A percentile compares a stretch with the other conserved stretches of the same genome.
Conservation (phyloP, 2,888 invertebrate species). For the Leptopilina drosophilae region DNA sequence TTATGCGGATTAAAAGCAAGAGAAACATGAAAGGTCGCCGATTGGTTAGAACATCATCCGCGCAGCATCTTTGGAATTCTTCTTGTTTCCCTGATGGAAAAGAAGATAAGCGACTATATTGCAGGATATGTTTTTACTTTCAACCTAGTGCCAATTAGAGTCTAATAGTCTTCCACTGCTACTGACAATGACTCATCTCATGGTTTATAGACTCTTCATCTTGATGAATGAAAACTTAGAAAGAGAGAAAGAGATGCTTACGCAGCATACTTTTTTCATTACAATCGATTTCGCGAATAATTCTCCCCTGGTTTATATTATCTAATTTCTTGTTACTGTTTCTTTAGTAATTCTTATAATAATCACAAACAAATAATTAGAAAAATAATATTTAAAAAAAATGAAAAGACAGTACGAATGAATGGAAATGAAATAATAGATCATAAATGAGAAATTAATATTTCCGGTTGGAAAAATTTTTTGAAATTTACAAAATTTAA, state of each 20-base stretch:
- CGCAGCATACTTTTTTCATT: not conserved
- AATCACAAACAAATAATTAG: too few species aligned
- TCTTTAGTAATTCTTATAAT: too few species aligned
- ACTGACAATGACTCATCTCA: slow-evolving; percentile 33
- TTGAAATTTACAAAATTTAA: slow-evolving; percentile 9
- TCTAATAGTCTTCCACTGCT: slow-evolving; percentile 18
- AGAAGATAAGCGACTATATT: slow-evolving; percentile 14
- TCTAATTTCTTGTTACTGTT: too few species aligned
- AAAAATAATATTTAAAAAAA: too few species aligned
- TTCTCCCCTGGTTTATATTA: too few species aligned
- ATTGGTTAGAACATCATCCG: slow-evolving; percentile 11
- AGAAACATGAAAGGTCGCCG: slow-evolving; percentile 28
- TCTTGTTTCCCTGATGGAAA: slow-evolving; percentile 31
- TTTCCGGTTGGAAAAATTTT: not conserved
- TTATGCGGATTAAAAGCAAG: slow-evolving; percentile 27
- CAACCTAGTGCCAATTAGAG: slow-evolving; percentile 34
- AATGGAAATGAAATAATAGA: too few species aligned
- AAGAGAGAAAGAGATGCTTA: slow-evolving; percentile 20
- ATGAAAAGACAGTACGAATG: too few species aligned
- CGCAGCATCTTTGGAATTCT: slow-evolving; percentile 27
- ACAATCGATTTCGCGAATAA: not conserved
- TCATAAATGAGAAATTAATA: too few species aligned
- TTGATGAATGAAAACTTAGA: slow-evolving; percentile 15
- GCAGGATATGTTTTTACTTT: slow-evolving; percentile 32
- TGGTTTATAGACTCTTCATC: slow-evolving; percentile 5